Evolutionary conservation across 1,140 invertebrate genomes (phyloP), one percentile per base, ranked within the genome.

Genomic region (Diuraphis noxia): DNA sequence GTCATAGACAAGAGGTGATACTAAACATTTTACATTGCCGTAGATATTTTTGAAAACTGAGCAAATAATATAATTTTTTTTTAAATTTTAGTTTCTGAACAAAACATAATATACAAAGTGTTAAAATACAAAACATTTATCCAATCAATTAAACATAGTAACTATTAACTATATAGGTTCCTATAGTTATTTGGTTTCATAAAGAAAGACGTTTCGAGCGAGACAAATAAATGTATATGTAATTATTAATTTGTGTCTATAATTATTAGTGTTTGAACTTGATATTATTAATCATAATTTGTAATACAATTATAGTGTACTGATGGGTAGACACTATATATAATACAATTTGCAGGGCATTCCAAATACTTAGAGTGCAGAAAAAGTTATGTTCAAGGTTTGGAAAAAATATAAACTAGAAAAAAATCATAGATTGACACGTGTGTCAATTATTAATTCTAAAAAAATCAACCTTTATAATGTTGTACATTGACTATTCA

Each of bases 401-500:
- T 82, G 2, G 0, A 3, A 30, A 46, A 30, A 46, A 85, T 17
- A 82, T 30, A 82, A 82, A 30, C 8, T 82, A 46, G 82, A 30
- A 85, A 46, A 82, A 49, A 49, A 23, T 21, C 19, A 86, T 49
- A 43, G 7, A 86, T 49, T 86, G 43, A 86, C 43, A 86, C 43
- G 43, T 34, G 43, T 49, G 84, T 86, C 84, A 86, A 86, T n/a
- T n/a, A 34, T 86, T 30, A 82, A 82, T 82, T 82, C 38, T 41
- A 82, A 72, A 81, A 72, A 81, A 86, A 49, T 49, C 43, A 86
- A 86, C 41, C n/a, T 86, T 46, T 86, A 49, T 49, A 49, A 86
- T 86, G 3, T 49, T 86, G 43, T 43, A n/a, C 13, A 46, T 41
- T 82, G 38, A 82, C 6, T 82, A 82, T 86, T 86, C 43, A 86